Evolutionary conservation across 30 jellyfish, hydroid and myxozoan species (phyloP).

Genomic region (Hydractinia echinata): DNA sequence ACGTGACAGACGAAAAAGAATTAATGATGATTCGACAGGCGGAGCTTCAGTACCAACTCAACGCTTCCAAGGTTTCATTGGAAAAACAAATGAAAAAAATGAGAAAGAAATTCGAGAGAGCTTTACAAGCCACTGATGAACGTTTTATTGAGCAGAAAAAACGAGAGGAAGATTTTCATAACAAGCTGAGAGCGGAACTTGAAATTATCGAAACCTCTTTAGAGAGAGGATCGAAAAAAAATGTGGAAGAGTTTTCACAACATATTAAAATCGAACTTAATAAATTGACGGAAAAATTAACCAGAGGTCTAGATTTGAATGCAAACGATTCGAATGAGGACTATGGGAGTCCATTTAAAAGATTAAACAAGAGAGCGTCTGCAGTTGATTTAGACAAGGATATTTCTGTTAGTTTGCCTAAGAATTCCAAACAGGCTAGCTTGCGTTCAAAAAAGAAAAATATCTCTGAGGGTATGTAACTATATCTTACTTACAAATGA

Average conservation of each 20-base stretch:
- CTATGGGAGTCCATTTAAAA: neutral
- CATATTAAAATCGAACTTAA: conserved; percentile 29
- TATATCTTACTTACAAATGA: no score
- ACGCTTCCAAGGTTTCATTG: conserved; percentile 25
- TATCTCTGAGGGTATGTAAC: no score
- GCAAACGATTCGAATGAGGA: neutral
- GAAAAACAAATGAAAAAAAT: conserved; percentile 35
- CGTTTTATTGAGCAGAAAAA: conserved; percentile 33
- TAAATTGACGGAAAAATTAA: conserved; percentile 27
- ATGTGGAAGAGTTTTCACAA: conserved; percentile 37
- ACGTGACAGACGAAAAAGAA: conserved; percentile 22
- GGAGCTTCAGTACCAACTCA: conserved; percentile 35
- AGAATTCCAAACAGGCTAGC: neutral
- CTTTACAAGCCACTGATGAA: conserved; percentile 35
- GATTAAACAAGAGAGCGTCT: conserved; percentile 23
- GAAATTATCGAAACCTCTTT: conserved; percentile 29
- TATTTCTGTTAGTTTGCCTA: conserved; percentile 28
- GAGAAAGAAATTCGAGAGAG: conserved; percentile 32
- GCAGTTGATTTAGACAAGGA: conserved; percentile 30
- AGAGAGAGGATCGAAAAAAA: conserved; percentile 35
- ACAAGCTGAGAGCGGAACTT: conserved; percentile 26
- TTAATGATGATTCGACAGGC: conserved; percentile 30
- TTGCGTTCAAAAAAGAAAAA: no score
- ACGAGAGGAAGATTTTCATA: conserved; percentile 32
- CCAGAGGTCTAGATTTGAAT: conserved; percentile 10